A percentile compares a stretch with the other conserved stretches of the same genome.
phyloP scores from a whole-genome alignment of 92 coral and sea anemone genomes.

The Parazoanthus atlanticus region DNA sequence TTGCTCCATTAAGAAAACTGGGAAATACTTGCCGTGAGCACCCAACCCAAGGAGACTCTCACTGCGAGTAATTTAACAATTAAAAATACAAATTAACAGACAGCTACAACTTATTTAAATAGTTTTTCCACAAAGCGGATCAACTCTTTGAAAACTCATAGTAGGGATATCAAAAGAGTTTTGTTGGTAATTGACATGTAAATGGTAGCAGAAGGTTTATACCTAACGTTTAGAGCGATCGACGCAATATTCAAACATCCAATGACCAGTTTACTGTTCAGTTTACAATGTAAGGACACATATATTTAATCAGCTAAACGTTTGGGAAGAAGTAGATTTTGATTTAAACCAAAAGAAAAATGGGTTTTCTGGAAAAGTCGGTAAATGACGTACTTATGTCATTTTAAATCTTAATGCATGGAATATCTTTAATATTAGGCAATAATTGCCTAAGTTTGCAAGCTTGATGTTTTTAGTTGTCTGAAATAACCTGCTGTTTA shows the following conservation, averaged over 20 bases:
- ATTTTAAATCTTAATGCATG: not conserved
- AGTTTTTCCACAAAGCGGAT: not conserved
- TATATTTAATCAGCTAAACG: not conserved
- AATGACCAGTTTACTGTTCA: too few species aligned
- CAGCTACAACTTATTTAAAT: not conserved
- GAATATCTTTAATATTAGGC: too few species aligned
- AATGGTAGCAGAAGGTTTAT: too few species aligned
- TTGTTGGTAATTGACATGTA: not conserved
- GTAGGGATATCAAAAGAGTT: not conserved
- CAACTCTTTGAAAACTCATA: constrained; percentile 1
- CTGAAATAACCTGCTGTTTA: too few species aligned
- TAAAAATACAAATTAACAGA: not conserved
- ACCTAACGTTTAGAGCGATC: too few species aligned
- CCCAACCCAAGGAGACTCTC: too few species aligned
- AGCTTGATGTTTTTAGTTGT: too few species aligned
- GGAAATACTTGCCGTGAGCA: not conserved
- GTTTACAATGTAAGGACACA: not conserved
- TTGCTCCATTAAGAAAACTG: not conserved
- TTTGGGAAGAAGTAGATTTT: not conserved
- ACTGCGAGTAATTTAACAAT: not conserved
- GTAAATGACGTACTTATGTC: not conserved
- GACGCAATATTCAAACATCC: too few species aligned
- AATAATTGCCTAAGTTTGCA: too few species aligned
- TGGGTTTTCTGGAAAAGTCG: not conserved
- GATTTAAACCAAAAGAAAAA: too few species aligned